These are phyloP conservation scores for Tethya wilhelma DNA, from an alignment of 37 sponge, comb jelly and placozoan genomes.

Conservation along the genomic window DNA sequence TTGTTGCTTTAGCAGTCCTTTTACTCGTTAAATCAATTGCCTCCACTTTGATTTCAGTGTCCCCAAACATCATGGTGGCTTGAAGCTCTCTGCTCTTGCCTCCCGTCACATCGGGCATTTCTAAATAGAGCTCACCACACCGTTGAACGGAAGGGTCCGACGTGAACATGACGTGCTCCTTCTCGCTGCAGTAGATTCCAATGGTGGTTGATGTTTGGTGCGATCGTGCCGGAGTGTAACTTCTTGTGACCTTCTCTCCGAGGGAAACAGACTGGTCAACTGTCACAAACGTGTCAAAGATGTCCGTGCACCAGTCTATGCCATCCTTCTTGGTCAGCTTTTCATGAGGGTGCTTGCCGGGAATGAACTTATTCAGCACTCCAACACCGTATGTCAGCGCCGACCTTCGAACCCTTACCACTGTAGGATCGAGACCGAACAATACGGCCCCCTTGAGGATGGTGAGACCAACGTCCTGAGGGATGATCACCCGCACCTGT, in stretches of 20 bases:
- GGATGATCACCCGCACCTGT: constrained; percentile 72
- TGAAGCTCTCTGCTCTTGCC: constrained; percentile 59
- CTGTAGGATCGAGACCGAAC: constrained; percentile 84
- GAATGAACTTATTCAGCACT: constrained; percentile 75
- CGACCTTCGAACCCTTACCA: constrained; percentile 75
- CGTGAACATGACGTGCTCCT: constrained; percentile 59
- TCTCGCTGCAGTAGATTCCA: constrained; percentile 71
- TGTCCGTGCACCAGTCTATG: constrained; percentile 82
- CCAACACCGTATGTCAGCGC: constrained; percentile 90
- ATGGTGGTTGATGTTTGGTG: constrained; percentile 69
- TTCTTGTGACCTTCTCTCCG: constrained; percentile 62
- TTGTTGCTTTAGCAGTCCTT: constrained; percentile 40
- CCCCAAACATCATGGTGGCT: constrained; percentile 82
- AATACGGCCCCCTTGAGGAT: constrained; percentile 90
- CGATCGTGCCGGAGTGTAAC: constrained; percentile 81
- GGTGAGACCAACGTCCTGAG: constrained; percentile 78
- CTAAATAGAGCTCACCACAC: constrained; percentile 77
- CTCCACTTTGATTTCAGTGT: constrained; percentile 76
- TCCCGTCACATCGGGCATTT: constrained; percentile 61
- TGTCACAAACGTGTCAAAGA: constrained; percentile 83
- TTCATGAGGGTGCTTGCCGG: constrained; percentile 71
- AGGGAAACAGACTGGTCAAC: constrained; percentile 72
- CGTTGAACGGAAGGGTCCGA: constrained; percentile 74
- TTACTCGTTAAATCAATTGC: constrained; percentile 66
- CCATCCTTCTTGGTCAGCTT: constrained; percentile 75